Evolutionary conservation across 2,797 vertebrate genomes (phyloP).

Genomic region (Masticophis lateralis): DNA sequence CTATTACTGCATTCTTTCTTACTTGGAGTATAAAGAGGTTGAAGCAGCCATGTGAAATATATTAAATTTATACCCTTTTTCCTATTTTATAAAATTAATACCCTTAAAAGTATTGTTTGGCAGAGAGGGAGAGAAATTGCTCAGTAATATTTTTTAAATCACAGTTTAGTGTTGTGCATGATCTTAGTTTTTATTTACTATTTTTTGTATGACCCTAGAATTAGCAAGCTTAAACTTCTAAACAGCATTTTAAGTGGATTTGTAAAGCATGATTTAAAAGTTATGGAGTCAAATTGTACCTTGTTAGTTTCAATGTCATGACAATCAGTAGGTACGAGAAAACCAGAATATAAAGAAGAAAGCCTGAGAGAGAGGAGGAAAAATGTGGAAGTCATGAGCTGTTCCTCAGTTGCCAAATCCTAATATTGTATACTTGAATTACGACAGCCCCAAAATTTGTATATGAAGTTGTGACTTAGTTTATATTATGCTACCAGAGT

Average conservation of each 20-base stretch:
- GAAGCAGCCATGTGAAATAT: not conserved
- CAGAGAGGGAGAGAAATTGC: not conserved
- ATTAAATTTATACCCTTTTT: not conserved
- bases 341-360: not conserved
- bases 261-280: not conserved
- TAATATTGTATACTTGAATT: not conserved
- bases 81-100: not conserved
- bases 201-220: not conserved
- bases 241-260: not conserved
- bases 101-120: not conserved
- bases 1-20: not conserved
- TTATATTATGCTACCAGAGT: not conserved
- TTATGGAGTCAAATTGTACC: not conserved
- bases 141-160: not conserved
- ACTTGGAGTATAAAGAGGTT: not conserved
- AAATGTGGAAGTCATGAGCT: not conserved
- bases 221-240: not conserved
- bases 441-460: too few species aligned
- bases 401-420: not conserved
- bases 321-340: not conserved
- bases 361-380: not conserved
- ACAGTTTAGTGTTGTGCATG: not conserved
- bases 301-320: not conserved
- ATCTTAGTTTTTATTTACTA: not conserved
- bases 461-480: not conserved